Percentiles rank a stretch among this genome's conserved stretches.
These are phyloP conservation scores for Torymus auratus DNA, from an alignment of 2,888 invertebrate genomes.

Conservation along the genomic window DNA sequence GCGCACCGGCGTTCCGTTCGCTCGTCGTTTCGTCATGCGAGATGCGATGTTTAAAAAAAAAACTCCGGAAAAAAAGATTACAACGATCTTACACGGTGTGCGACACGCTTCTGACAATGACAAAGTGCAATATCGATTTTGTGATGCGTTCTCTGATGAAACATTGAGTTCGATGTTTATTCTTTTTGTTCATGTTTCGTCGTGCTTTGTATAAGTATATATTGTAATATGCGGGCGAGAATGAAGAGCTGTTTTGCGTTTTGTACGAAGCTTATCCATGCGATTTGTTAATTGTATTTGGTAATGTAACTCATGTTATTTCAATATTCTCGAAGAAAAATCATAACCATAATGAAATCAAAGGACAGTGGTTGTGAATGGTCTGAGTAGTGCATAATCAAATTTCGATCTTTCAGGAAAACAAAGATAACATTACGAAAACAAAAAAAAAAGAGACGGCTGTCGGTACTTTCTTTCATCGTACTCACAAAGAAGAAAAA, in stretches of 20 bases:
- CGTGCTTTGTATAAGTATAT: background rate
- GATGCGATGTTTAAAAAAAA: background rate
- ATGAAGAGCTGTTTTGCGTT: too few species aligned
- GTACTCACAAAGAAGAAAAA: conserved; percentile 4
- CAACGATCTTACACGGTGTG: background rate
- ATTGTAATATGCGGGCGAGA: too few species aligned
- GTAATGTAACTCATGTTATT: background rate
- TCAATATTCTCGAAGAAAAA: conserved; percentile 11
- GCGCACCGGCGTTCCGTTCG: background rate
- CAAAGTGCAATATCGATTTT: conserved; percentile 36
- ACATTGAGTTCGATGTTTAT: background rate
- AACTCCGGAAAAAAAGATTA: background rate
- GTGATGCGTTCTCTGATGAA: background rate
- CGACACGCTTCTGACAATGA: background rate
- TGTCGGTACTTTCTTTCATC: conserved; percentile 11
- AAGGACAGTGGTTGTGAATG: conserved; percentile 37
- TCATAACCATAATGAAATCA: conserved; percentile 34
- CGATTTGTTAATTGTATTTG: too few species aligned
- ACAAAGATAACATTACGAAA: conserved; percentile 4
- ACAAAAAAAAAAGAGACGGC: background rate
- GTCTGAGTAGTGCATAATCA: conserved; percentile 33
- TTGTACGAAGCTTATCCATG: too few species aligned
- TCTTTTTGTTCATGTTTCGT: background rate
- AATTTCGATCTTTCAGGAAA: conserved; percentile 18
- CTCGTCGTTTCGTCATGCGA: background rate